A percentile compares a stretch with the other conserved stretches of the same genome.
These are phyloP conservation scores for Takifugu flavidus DNA, from an alignment of 2,113 vertebrate genomes.

Conservation along the genomic window DNA sequence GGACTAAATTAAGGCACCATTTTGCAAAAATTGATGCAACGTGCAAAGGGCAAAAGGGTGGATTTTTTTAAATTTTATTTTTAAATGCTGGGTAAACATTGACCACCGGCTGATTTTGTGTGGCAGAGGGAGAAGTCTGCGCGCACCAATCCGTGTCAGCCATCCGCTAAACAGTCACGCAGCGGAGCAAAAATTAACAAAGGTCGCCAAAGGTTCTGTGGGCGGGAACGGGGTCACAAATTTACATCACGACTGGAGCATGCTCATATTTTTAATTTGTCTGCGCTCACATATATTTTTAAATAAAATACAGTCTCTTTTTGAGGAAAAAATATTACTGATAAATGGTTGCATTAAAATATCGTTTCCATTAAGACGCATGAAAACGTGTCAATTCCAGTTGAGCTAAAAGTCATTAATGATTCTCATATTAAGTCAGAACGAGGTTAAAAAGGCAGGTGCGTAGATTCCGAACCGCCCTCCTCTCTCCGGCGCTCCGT, in stretches of 20 bases:
- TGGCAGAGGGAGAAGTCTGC: slow-evolving; percentile 1
- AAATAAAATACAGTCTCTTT: background rate
- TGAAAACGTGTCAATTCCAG: no score
- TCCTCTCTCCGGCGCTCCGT: slow-evolving; percentile 36
- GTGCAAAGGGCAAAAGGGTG: background rate
- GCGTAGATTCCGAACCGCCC: slow-evolving; percentile 59
- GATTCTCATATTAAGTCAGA: no score
- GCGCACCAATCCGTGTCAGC: slow-evolving; percentile 58
- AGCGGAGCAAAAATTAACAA: slow-evolving; percentile 52
- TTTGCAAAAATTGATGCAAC: background rate
- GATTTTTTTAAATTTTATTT: background rate
- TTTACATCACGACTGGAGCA: background rate
- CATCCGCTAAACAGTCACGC: slow-evolving; percentile 44
- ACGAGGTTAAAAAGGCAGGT: slow-evolving; percentile 57
- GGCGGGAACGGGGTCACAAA: slow-evolving; percentile 20
- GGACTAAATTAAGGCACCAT: background rate
- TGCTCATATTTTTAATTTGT: no score
- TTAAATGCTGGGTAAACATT: slow-evolving; percentile 25
- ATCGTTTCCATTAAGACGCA: no score
- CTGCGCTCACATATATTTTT: no score
- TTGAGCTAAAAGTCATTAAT: no score
- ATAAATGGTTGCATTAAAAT: no score
- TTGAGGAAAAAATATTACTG: background rate
- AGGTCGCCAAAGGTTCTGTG: slow-evolving; percentile 37
- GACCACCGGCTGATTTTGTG: slow-evolving; percentile 11